phyloP scores from a whole-genome alignment of 2,113 vertebrate species.

The Tauraco erythrolophus region DNA sequence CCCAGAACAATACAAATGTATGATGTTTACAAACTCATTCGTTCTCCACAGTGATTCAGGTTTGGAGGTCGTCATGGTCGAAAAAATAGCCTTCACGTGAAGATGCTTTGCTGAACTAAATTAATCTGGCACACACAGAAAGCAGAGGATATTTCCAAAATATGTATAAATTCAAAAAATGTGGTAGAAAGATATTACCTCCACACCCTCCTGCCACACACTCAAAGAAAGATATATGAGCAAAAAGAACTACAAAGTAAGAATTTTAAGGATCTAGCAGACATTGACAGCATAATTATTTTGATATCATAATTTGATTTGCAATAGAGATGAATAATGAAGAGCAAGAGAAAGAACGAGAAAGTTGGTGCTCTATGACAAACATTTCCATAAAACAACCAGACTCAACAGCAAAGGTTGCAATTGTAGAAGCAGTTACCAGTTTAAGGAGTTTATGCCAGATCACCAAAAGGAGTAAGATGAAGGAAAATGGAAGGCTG shows the following conservation, averaged over 20 bases:
- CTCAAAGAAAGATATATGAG: neutral
- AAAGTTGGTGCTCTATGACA: neutral
- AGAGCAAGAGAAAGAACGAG: neutral
- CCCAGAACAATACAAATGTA: neutral
- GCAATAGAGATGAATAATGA: neutral
- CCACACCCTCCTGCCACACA: neutral
- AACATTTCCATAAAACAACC: neutral
- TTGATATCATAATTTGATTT: neutral
- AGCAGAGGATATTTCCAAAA: neutral
- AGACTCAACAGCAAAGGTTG: neutral
- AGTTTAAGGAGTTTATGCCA: neutral
- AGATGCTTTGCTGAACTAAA: neutral
- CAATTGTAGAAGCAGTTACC: neutral
- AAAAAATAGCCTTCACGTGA: rapidly evolving
- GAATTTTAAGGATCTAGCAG: neutral
- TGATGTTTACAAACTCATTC: neutral
- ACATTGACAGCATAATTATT: neutral
- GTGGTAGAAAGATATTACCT: neutral
- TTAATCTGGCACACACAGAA: neutral
- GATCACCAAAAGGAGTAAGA: neutral
- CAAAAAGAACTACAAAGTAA: neutral
- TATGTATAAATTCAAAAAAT: rapidly evolving
- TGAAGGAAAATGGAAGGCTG: neutral
- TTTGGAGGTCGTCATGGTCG: neutral
- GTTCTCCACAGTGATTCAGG: neutral